Evolutionary conservation across 2,888 invertebrate species (phyloP), one percentile per base, ranked within the genome.

Genomic region (Campoplex nolae): DNA sequence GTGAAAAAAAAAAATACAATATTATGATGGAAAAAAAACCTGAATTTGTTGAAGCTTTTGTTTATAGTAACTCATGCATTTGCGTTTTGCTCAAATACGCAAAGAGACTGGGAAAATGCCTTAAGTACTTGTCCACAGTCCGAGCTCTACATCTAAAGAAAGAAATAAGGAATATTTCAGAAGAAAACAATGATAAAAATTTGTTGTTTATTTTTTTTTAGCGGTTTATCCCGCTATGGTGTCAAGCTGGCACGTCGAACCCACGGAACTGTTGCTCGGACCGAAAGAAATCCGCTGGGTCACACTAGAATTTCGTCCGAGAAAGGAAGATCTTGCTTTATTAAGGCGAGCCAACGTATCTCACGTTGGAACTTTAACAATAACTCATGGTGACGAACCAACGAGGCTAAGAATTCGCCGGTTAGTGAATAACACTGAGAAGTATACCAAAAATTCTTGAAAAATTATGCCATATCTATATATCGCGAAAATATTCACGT

Each of bases 301-400:
- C 0, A 93, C 93, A 3, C 88, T 96, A 3, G 91, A 94, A 16
- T 95, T 95, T 83, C 94, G 93, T 2, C 95, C 95, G 0, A 94
- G 94, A 83, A 95, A 95, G 32, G 95, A 95, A 76, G 95, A 95
- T 84, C 90, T 95, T 16, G 94, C 93, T 71, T 93, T 85, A 76
- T 92, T 88, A 88, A 94, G 85, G 93, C 94, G 91, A 91, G 93
- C 82, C 76, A 93, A 86, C 89, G 94, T 91, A 91, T 95, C 84
- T 32, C 95, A 90, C 91, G 95, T 86, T 75, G 95, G 95, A 71
- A 95, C 95, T 32, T 90, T 96, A 90, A 94, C 94, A 54, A 93
- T 96, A 18, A 95, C 95, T 28, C 94, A 95, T 79, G 95, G 95
- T 0, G 95, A 95, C 88, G 95, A 96, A 80, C 95, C 95, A 8